Evolutionary conservation across 2,113 vertebrate species (phyloP), one percentile per base, ranked within the genome.

Genomic region (Nycticryphes semicollaris): DNA sequence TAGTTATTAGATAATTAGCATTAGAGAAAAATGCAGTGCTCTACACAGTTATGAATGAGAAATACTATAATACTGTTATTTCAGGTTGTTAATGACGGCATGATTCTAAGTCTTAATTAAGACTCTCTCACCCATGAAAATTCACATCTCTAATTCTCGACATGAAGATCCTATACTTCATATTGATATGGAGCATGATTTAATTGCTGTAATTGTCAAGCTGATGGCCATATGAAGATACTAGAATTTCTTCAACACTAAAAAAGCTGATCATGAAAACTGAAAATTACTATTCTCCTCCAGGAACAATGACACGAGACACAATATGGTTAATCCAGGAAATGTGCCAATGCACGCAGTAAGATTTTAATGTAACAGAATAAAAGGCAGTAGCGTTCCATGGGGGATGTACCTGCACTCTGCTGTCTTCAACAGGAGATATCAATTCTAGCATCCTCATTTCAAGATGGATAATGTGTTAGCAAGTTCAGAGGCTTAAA

Each of bases 391-490:
- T 37, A 57, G 63, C 9, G 11, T 54, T 72, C 59, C 53, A 31
- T 6, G 24, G 86, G 19, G 87, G 56, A 3, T 76, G 22, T 33
- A 35, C 12, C 47, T 76, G 47, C 33, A 43, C 37, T 57, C 48
- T 53, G 37, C 12, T 0, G 0, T 2, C 30, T 0, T 79, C n/a
- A 68, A 81, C 53, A 57, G 6, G 5, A 86, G 31, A 25, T 10
- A 39, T 7, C 4, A 56, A 45, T 66, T 75, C 66, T 33, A 79
- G 12, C 12, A 41, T 15, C 13, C 28, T 88, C 47, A n/a, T 59
- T 88, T 78, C 31, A n/a, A 84, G 43, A 30, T 15, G 27, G 25
- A 60, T 16, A 31, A 43, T 12, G 22, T 3, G 62, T 35, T 33
- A 56, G 45, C 30, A 63, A 79, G 20, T 45, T 78, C 25, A 59